Percentiles rank a stretch among this genome's conserved stretches.
Conservation (phyloP, 2,797 vertebrate species). For the Pampus argenteus region DNA sequence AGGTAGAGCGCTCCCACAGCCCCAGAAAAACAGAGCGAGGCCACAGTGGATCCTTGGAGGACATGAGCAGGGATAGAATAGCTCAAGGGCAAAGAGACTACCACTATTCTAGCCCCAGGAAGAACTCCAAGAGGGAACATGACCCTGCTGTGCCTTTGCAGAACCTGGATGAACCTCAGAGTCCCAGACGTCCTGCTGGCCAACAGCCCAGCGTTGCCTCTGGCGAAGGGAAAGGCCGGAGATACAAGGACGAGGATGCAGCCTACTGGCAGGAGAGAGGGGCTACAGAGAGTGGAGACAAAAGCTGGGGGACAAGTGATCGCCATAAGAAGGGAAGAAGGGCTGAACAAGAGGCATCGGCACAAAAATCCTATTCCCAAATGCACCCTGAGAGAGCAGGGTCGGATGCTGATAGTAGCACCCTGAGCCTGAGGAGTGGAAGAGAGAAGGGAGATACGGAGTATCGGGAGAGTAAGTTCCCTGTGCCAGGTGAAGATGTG, state of each 20-base stretch:
- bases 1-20: slow-evolving; percentile 60
- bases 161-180: slow-evolving; percentile 73
- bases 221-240: slow-evolving; percentile 72
- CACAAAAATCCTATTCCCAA: slow-evolving; percentile 55
- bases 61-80: slow-evolving; percentile 64
- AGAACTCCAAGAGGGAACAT: slow-evolving; percentile 75
- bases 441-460: slow-evolving; percentile 69
- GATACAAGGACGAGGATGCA: slow-evolving; percentile 69
- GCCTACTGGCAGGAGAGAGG: slow-evolving; percentile 78
- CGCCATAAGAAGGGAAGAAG: slow-evolving; percentile 73
- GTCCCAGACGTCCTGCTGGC: slow-evolving; percentile 69
- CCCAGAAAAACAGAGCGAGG: slow-evolving; percentile 65
- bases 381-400: slow-evolving; percentile 66
- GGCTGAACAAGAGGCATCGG: slow-evolving; percentile 66
- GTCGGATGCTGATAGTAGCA: slow-evolving; percentile 65
- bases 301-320: slow-evolving; percentile 61
- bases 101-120: slow-evolving; percentile 85
- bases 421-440: slow-evolving; percentile 41
- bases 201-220: slow-evolving; percentile 42
- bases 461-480: slow-evolving; percentile 67
- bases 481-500: slow-evolving; percentile 53
- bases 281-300: slow-evolving; percentile 62
- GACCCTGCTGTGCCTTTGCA: slow-evolving; percentile 48
- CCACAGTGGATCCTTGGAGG: slow-evolving; percentile 66
- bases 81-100: slow-evolving; percentile 55